A percentile compares a stretch with the other conserved stretches of the same genome.
Evolutionary conservation across 2,888 invertebrate species (phyloP).

Genomic region (Ptychoptera contaminata): DNA sequence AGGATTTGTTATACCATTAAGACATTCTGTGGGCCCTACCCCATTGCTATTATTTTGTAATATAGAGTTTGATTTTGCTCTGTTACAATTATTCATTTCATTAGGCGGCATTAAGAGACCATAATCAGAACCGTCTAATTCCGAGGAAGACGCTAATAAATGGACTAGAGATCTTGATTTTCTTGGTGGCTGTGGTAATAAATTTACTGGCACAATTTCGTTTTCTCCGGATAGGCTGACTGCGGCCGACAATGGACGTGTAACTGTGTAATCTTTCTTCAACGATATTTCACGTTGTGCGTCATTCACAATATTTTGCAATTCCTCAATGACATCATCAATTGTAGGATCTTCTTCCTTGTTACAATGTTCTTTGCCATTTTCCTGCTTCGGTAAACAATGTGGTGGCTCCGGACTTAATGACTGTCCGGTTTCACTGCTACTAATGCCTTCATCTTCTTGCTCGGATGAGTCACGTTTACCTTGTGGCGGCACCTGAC

Average conservation of each 20-base stretch:
- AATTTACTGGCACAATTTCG: conserved; percentile 60
- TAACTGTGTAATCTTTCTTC: conserved; percentile 23
- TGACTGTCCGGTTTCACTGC: conserved; percentile 56
- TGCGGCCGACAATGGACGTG: background rate
- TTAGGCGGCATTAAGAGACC: conserved; percentile 34
- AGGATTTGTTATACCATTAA: background rate
- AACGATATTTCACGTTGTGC: conserved; percentile 49
- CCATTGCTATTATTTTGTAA: background rate
- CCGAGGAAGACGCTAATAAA: conserved; percentile 45
- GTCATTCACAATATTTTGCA: conserved; percentile 70
- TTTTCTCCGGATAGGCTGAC: conserved; percentile 29
- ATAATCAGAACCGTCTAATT: conserved; percentile 30
- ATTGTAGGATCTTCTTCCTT: conserved; percentile 48
- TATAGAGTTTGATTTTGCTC: conserved; percentile 14
- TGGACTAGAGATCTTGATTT: conserved; percentile 56
- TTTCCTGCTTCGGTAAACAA: conserved; percentile 21
- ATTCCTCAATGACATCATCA: conserved; percentile 73
- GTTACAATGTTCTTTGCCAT: conserved; percentile 15
- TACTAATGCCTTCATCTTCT: conserved; percentile 79
- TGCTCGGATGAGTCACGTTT: conserved; percentile 52
- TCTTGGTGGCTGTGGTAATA: conserved; percentile 67
- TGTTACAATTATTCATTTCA: conserved; percentile 33
- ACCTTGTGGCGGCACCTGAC: conserved; percentile 24
- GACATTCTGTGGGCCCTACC: no score
- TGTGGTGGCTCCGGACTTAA: conserved; percentile 49